Evolutionary conservation across 92 coral and sea anemone species (phyloP), one percentile per base, ranked within the genome.

Genomic region (Phymanthus crucifer): DNA sequence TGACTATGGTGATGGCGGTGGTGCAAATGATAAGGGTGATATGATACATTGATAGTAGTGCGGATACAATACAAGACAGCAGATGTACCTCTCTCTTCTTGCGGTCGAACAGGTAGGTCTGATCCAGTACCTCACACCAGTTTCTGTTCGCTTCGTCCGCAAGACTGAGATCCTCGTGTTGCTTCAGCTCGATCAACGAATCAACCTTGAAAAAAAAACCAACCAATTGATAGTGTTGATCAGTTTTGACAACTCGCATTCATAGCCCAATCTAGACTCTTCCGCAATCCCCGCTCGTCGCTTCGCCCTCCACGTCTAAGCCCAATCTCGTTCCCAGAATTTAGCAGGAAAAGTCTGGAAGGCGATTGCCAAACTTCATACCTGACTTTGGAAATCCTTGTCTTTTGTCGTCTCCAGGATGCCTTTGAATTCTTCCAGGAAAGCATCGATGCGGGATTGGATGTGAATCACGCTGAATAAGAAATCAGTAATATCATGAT

Each of bases 371-470:
- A 27, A 29, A 1, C 6, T 24, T 33, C 32, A 24, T 77, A 94
- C 98, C 92, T 94, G 98, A 48, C 91, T 94, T 40, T 77, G 87
- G 73, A 94, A 94, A 85, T 91, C 94, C 27, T 87, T 90, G 24
- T 76, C 77, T 33, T 82, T 73, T 48, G 84, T 57, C 16, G 81
- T 50, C 38, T 46, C 73, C 27, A 94, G 80, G 35, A 65, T 87
- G 61, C 70, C 85, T 46, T 71, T 77, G 71, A 89, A 94, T 35
- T 76, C 92, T 24, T 89, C 89, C 74, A 94, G 43, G 61, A 94
- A 94, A 24, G 90, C 89, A 43, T 88, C 88, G 50, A 94, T 94
- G 26, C 98, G 75, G 34, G 81, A 32, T 47, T 89, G 91, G 6
- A 92, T 87, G 71, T 91, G 95, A 19, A 80, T 87, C 21, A 90